These are phyloP conservation scores for Thymallus thymallus DNA, from an alignment of 2,113 vertebrate species.

Conservation along the genomic window DNA sequence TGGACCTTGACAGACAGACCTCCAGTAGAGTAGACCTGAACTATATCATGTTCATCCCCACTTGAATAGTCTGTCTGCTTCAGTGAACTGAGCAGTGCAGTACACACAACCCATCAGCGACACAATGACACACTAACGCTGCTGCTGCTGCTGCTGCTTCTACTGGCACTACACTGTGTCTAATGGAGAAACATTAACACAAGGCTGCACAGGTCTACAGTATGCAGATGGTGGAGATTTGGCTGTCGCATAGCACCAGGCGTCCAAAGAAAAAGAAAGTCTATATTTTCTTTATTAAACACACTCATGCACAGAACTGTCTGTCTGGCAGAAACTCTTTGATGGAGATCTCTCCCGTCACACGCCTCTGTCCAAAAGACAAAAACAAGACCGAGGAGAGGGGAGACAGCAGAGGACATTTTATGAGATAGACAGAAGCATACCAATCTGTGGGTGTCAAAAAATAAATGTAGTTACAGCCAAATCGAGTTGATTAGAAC, in stretches of 20 bases:
- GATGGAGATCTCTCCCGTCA: not conserved
- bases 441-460: conserved; percentile 14
- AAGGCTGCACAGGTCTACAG: not conserved
- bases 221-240: conserved; percentile 50
- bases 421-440: conserved; percentile 39
- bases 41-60: too few species aligned
- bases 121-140: too few species aligned
- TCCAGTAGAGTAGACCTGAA: not conserved
- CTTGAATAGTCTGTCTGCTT: not conserved
- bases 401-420: conserved; percentile 27
- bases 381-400: conserved; percentile 10
- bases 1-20: not conserved
- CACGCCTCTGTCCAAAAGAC: conserved; percentile 36
- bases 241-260: conserved; percentile 11
- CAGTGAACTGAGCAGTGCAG: not conserved
- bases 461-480: not conserved
- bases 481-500: too few species aligned
- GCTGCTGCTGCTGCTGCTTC: too few species aligned
- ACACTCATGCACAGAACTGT: not conserved
- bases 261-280: conserved; percentile 20
- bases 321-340: not conserved
- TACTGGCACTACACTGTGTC: not conserved
- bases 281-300: conserved; percentile 17
- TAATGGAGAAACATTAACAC: not conserved
- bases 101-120: too few species aligned